Percentiles rank a stretch among this genome's conserved stretches.
Conservation (phyloP, 2,888 invertebrate genomes). For the Trilocha varians region DNA sequence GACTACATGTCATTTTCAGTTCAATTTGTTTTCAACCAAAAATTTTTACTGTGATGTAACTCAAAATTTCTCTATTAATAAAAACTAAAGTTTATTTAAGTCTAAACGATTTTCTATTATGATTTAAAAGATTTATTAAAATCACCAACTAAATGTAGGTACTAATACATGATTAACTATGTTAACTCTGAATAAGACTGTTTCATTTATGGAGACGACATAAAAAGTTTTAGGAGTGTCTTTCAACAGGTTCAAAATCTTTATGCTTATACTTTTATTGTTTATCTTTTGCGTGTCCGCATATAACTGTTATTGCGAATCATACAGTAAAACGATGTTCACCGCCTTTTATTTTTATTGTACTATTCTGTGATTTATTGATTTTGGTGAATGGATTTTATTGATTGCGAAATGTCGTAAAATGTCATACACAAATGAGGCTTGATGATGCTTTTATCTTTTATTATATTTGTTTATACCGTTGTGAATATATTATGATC, state of each 20-base stretch:
- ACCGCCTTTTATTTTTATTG: slow-evolving; percentile 14
- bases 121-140: too few species aligned
- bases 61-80: too few species aligned
- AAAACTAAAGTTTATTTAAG: too few species aligned
- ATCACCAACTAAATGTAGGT: too few species aligned
- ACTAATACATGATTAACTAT: too few species aligned
- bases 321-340: slow-evolving; percentile 21
- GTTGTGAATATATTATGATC: neutral
- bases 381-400: slow-evolving; percentile 8
- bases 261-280: neutral
- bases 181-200: too few species aligned
- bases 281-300: neutral
- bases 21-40: too few species aligned
- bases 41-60: too few species aligned
- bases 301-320: slow-evolving; percentile 22
- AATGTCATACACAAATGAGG: slow-evolving; percentile 1
- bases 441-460: neutral
- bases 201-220: too few species aligned
- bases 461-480: neutral
- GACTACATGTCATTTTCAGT: too few species aligned
- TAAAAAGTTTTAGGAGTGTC: neutral
- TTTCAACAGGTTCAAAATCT: slow-evolving; percentile 2
- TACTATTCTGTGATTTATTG: slow-evolving; percentile 11
- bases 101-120: too few species aligned
- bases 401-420: slow-evolving; percentile 8